Conservation (phyloP, 2,888 invertebrate species). For the Perizoma affinitatum region DNA sequence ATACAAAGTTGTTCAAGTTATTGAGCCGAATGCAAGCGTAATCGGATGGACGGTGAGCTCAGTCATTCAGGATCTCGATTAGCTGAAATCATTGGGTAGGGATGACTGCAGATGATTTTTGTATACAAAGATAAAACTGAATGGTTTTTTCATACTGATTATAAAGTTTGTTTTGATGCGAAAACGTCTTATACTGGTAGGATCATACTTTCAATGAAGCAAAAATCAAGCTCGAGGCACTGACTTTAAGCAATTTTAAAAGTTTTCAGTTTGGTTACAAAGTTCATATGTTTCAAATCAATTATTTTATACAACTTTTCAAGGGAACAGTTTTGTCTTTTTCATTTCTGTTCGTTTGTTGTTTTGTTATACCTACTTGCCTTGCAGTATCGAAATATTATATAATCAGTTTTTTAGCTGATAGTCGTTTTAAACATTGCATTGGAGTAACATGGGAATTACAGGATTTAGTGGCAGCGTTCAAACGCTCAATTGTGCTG, state of each 20-base stretch:
- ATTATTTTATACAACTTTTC: too few relatives aligned
- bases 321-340: too few relatives aligned
- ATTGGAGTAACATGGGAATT: constrained; percentile 12
- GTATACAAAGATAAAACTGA: constrained; percentile 13
- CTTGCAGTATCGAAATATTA: too few relatives aligned
- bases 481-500: constrained; percentile 44
- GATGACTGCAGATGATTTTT: constrained; percentile 28
- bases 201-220: too few relatives aligned
- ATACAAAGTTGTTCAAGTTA: constrained; percentile 34
- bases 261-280: too few relatives aligned
- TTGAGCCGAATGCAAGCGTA: constrained; percentile 38
- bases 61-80: constrained; percentile 33
- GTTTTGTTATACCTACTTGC: too few relatives aligned
- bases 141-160: constrained; percentile 3
- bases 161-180: background rate
- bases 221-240: too few relatives aligned
- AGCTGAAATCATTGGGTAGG: constrained; percentile 24
- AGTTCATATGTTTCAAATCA: too few relatives aligned
- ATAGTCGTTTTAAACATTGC: background rate
- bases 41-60: constrained; percentile 33
- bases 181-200: background rate
- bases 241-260: too few relatives aligned
- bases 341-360: too few relatives aligned
- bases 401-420: background rate
- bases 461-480: constrained; percentile 36